Evolutionary conservation across 2,888 invertebrate species (phyloP).

Genomic region (Ormyrus labotus): DNA sequence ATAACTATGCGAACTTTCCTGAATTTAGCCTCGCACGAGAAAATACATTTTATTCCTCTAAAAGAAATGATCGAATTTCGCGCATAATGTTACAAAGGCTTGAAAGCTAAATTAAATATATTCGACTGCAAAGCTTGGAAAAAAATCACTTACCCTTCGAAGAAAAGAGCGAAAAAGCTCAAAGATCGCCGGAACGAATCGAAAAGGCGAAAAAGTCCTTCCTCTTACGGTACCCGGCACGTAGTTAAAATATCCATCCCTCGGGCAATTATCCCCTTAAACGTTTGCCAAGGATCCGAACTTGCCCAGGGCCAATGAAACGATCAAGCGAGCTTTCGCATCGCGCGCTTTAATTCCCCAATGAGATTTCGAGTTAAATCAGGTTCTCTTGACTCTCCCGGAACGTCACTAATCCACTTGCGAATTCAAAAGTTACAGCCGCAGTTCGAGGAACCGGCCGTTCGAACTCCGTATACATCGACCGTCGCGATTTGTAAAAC

Average conservation of each 20-base stretch:
- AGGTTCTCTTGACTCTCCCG: background rate
- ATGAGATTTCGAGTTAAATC: slow-evolving; percentile 40
- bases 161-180: too few species aligned
- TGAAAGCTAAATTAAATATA: too few species aligned
- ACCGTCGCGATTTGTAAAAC: slow-evolving; percentile 31
- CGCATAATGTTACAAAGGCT: too few species aligned
- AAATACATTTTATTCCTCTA: too few species aligned
- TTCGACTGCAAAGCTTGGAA: too few species aligned
- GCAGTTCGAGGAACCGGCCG: slow-evolving; percentile 25
- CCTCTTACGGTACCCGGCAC: background rate
- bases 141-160: too few species aligned
- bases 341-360: slow-evolving; percentile 31
- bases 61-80: too few species aligned
- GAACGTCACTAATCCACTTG: slow-evolving; percentile 35
- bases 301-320: slow-evolving; percentile 17
- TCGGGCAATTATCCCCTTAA: slow-evolving; percentile 25
- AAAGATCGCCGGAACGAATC: too few species aligned
- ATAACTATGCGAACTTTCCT: too few species aligned
- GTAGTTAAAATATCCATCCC: slow-evolving; percentile 21
- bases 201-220: too few species aligned
- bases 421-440: slow-evolving; percentile 30
- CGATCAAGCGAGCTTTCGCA: slow-evolving; percentile 25
- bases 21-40: too few species aligned
- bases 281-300: background rate
- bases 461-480: slow-evolving; percentile 9